Evolutionary conservation across 2,797 vertebrate genomes (phyloP).

Genomic region (Sebastolobus altivelis): DNA sequence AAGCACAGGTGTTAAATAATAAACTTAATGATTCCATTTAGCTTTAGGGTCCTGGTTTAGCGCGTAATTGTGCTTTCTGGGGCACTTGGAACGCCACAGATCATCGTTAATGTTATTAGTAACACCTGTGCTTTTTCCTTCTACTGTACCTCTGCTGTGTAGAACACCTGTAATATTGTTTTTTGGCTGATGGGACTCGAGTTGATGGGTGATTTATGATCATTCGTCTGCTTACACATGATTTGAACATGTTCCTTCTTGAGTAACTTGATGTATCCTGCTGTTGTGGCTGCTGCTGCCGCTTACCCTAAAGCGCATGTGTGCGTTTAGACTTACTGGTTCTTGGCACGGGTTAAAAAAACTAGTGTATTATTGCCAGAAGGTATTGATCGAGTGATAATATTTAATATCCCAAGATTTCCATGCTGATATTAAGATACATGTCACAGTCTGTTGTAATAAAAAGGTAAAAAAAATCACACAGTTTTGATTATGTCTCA

Average conservation of each 20-base stretch:
- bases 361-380: slow-evolving; percentile 1
- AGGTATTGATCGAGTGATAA: slow-evolving; percentile 8
- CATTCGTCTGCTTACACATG: slow-evolving; percentile 17
- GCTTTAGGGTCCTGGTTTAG: neutral
- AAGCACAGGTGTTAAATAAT: neutral
- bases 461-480: slow-evolving; percentile 29
- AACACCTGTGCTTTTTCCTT: neutral
- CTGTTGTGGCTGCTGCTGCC: slow-evolving; percentile 19
- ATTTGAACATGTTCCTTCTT: slow-evolving; percentile 57
- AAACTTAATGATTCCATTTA: neutral
- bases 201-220: slow-evolving; percentile 5
- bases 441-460: slow-evolving; percentile 34
- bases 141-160: neutral
- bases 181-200: neutral
- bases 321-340: slow-evolving; percentile 3
- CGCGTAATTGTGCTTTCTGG: neutral
- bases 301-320: slow-evolving; percentile 17
- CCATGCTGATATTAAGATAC: slow-evolving; percentile 17
- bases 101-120: neutral
- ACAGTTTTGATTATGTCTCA: slow-evolving; percentile 9
- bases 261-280: slow-evolving; percentile 31
- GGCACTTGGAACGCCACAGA: neutral
- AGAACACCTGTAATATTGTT: neutral
- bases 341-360: slow-evolving; percentile 35
- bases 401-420: slow-evolving; percentile 7